Base-by-base conservation (phyloP, 2,113 vertebrate genomes). In the Puma concolor region DNA sequence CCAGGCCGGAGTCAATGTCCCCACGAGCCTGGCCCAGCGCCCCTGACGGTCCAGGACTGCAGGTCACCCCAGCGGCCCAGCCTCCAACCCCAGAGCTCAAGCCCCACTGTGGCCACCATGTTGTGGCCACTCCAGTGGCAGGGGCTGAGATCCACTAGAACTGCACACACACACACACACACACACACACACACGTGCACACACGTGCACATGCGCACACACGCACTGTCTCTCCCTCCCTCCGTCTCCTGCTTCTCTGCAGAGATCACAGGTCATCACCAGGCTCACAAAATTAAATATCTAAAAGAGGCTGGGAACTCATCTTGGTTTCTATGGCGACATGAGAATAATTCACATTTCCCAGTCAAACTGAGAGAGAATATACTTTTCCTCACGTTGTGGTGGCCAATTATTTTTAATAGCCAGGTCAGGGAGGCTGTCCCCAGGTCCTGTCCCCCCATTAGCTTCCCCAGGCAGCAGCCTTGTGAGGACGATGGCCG, bases 341-440 rank as follows among this genome's bases (percentile, higher is more conserved):
- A 38, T 13, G 48, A 97, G 98, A 69, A 91, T 90, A 96, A n/a
- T 21, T 86, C 96, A 54, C 92, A 94, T 92, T 87, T 94, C 81
- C 95, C 36, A 85, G 89, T 31, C 98, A 95, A 82, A 96, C 27
- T 38, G 57, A 87, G 44, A 95, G 38, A 25, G 86, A 92, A 89
- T 87, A 92, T n/a, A 9, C 97, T 97, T 97, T 81, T 93, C 97
- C 86, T 77, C 72, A 9, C 83, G 72, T 98, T 97, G 97, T 95
- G 92, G 97, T 86, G 95, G 96, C 98, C 98, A 98, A 99, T 98
- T 98, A 98, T 97, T 98, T 98, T 94, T 99, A 99, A 98, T 98
- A 98, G 98, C 93, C 74, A 14, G 93, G 97, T 97, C 90, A 96
- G 98, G 90, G 88, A 82, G 89, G 95, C 98, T 92, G 96, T 95